Conservation (phyloP, 2,113 vertebrate species). For the Solea solea region DNA sequence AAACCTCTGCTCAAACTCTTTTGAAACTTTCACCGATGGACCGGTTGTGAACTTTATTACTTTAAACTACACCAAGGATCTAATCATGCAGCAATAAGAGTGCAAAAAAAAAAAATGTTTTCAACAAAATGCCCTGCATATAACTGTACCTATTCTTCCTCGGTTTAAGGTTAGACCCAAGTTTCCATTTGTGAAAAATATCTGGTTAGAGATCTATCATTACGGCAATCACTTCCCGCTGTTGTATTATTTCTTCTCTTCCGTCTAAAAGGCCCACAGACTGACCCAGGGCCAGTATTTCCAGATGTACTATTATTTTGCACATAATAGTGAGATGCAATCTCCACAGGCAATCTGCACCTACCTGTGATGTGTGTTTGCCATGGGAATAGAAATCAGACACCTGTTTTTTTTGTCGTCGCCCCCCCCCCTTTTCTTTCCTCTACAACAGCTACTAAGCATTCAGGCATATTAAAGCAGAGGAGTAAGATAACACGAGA, state of each 20-base stretch:
- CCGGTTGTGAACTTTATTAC: constrained; percentile 67
- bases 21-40: constrained; percentile 34
- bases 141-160: constrained; percentile 43
- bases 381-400: constrained; percentile 77
- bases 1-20: constrained; percentile 25
- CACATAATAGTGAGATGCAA: constrained; percentile 57
- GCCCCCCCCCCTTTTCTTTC: neutral
- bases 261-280: constrained; percentile 47
- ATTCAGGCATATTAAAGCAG: constrained; percentile 70
- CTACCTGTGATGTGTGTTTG: constrained; percentile 67
- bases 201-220: constrained; percentile 79
- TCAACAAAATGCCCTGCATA: constrained; percentile 64
- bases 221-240: constrained; percentile 72
- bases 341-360: constrained; percentile 82
- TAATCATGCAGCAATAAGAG: constrained; percentile 58
- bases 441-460: constrained; percentile 48
- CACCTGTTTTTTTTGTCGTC: constrained; percentile 64
- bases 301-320: constrained; percentile 74
- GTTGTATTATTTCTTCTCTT: constrained; percentile 76
- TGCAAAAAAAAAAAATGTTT: constrained; percentile 64
- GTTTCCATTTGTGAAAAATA: constrained; percentile 78
- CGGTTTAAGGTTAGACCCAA: constrained; percentile 63
- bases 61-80: constrained; percentile 42
- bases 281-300: constrained; percentile 51
- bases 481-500: constrained; percentile 57